phyloP scores from a whole-genome alignment of 2,113 vertebrate species.

The Rhea pennata region DNA sequence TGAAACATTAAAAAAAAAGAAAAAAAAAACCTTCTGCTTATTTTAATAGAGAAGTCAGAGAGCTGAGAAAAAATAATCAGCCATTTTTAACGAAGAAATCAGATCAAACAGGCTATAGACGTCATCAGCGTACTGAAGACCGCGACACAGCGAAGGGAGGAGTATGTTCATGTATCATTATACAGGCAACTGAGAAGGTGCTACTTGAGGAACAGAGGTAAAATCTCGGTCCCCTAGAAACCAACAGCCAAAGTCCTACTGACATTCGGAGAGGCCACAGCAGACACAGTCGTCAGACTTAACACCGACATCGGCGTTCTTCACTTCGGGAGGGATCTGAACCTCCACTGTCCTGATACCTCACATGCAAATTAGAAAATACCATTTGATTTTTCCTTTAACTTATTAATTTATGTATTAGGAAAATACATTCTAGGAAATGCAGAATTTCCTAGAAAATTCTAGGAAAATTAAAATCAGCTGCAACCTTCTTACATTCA shows the following conservation, averaged over 20 bases:
- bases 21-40: not conserved
- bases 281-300: not conserved
- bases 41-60: not conserved
- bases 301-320: not conserved
- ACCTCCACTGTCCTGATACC: not conserved
- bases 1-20: not conserved
- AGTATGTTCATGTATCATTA: not conserved
- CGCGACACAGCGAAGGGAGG: not conserved
- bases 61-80: not conserved
- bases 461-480: not conserved
- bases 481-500: not conserved
- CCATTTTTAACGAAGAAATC: not conserved
- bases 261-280: not conserved
- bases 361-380: not conserved
- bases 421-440: not conserved
- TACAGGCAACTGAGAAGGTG: not conserved
- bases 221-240: not conserved
- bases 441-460: too few species aligned
- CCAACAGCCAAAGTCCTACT: not conserved
- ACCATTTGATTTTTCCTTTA: not conserved
- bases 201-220: not conserved
- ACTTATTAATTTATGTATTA: not conserved
- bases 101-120: not conserved
- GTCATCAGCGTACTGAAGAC: not conserved
- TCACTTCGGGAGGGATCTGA: not conserved